These are phyloP conservation scores for Drosophila repletoides DNA, from an alignment of 1,140 invertebrate genomes.

Conservation along the genomic window DNA sequence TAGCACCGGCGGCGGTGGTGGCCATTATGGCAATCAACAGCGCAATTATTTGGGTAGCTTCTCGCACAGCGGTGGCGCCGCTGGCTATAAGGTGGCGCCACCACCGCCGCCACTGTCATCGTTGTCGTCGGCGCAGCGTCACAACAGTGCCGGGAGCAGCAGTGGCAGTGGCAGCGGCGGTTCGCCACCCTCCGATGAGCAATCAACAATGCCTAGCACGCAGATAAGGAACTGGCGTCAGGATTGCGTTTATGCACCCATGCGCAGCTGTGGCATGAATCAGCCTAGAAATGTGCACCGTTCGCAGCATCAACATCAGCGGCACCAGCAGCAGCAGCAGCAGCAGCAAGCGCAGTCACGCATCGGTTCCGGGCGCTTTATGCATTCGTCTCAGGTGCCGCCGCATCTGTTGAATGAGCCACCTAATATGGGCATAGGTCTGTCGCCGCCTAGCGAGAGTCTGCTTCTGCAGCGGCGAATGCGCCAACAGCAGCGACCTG, in stretches of 20 bases:
- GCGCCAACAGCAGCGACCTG: slow-evolving; percentile 56
- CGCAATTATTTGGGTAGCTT: slow-evolving; percentile 77
- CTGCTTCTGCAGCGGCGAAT: slow-evolving; percentile 90
- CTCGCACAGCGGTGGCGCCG: slow-evolving; percentile 62
- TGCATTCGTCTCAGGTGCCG: slow-evolving; percentile 43
- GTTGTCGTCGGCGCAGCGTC: slow-evolving; percentile 31
- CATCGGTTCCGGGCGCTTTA: slow-evolving; percentile 62
- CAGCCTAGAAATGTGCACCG: slow-evolving; percentile 32
- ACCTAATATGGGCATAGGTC: slow-evolving; percentile 84
- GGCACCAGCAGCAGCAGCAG: slow-evolving; percentile 22
- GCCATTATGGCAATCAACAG: slow-evolving; percentile 70
- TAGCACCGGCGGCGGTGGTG: slow-evolving; percentile 64
- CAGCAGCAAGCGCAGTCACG: slow-evolving; percentile 42
- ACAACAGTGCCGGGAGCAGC: slow-evolving; percentile 47
- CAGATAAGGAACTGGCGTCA: slow-evolving; percentile 77
- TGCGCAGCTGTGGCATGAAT: slow-evolving; percentile 59
- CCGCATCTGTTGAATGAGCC: slow-evolving; percentile 59
- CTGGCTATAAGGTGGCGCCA: slow-evolving; percentile 54
- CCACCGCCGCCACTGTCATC: slow-evolving; percentile 10
- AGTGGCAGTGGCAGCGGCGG: slow-evolving; percentile 59
- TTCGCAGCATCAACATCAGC: slow-evolving; percentile 14
- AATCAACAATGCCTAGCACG: slow-evolving; percentile 31
- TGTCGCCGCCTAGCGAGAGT: slow-evolving; percentile 93
- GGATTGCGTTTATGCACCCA: slow-evolving; percentile 65
- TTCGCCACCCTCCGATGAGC: slow-evolving; percentile 74